These are phyloP conservation scores for Berghia stephanieae DNA, from an alignment of 1,140 invertebrate species.

Conservation along the genomic window DNA sequence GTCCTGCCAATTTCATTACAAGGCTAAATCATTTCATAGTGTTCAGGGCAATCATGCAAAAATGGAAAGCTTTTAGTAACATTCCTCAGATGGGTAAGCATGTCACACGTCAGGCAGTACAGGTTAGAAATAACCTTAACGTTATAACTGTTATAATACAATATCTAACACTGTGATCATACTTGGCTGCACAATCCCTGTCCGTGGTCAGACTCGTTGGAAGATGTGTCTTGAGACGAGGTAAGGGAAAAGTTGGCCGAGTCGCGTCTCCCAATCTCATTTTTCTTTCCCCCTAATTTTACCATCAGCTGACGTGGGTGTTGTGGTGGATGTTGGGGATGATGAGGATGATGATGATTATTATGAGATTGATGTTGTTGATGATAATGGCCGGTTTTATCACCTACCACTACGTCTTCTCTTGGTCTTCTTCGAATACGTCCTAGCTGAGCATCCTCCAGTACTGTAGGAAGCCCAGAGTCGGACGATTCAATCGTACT, in stretches of 20 bases:
- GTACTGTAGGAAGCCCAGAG: slow-evolving; percentile 16
- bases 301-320: slow-evolving; percentile 37
- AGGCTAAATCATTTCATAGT: too few relatives aligned
- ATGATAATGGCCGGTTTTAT: slow-evolving; percentile 5
- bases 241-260: slow-evolving; percentile 57
- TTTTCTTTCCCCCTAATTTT: slow-evolving; percentile 35
- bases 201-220: slow-evolving; percentile 54
- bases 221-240: slow-evolving; percentile 54
- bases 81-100: too few relatives aligned
- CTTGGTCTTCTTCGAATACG: background rate
- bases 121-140: too few relatives aligned
- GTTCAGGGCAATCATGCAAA: too few relatives aligned
- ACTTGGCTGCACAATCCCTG: slow-evolving; percentile 54
- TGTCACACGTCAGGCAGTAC: too few relatives aligned
- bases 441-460: slow-evolving; percentile 25
- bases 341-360: too few relatives aligned
- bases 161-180: too few relatives aligned
- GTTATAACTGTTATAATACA: too few relatives aligned
- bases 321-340: background rate
- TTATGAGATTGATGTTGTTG: too few relatives aligned
- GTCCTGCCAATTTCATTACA: too few relatives aligned
- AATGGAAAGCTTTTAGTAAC: too few relatives aligned
- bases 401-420: background rate
- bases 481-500: slow-evolving; percentile 16
- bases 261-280: slow-evolving; percentile 47